Percentiles rank a stretch among this genome's conserved stretches.
These are phyloP conservation scores for Grus americana DNA, from an alignment of 2,113 vertebrate species.

Conservation along the genomic window DNA sequence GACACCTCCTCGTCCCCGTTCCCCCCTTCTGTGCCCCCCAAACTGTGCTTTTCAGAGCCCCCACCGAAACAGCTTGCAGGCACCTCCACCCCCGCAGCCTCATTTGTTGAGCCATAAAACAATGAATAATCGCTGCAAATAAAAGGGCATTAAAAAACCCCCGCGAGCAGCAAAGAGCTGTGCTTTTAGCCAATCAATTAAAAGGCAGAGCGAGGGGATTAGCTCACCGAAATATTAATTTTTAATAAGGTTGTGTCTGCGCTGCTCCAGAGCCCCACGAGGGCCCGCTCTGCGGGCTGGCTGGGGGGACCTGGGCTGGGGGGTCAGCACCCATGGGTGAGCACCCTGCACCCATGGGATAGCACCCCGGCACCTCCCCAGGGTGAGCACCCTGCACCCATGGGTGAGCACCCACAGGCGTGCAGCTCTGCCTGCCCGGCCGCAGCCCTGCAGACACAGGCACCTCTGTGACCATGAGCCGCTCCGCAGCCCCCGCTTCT, in stretches of 20 bases:
- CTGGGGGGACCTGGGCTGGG: neutral
- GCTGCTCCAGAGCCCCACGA: neutral
- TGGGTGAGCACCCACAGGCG: too few species aligned
- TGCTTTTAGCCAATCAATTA: slow-evolving; percentile 79
- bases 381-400: too few species aligned
- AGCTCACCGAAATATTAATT: slow-evolving; percentile 77
- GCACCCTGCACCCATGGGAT: neutral
- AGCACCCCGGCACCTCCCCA: neutral
- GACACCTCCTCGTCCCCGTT: neutral
- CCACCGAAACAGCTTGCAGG: neutral
- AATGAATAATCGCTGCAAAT: slow-evolving; percentile 57
- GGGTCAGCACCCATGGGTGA: neutral
- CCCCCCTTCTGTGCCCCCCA: neutral
- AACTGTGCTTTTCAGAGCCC: neutral
- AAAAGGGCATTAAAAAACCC: slow-evolving; percentile 17
- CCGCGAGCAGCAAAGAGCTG: neutral
- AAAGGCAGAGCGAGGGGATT: slow-evolving; percentile 67
- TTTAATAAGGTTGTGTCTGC: slow-evolving; percentile 74
- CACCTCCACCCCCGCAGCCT: neutral
- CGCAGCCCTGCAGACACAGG: neutral
- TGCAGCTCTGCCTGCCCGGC: neutral
- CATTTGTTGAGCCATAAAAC: slow-evolving; percentile 60
- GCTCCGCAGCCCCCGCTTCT: rapidly evolving
- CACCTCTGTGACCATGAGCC: neutral
- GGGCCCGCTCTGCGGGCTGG: neutral